Conservation (phyloP, 2,113 vertebrate species). For the Tautogolabrus adspersus region DNA sequence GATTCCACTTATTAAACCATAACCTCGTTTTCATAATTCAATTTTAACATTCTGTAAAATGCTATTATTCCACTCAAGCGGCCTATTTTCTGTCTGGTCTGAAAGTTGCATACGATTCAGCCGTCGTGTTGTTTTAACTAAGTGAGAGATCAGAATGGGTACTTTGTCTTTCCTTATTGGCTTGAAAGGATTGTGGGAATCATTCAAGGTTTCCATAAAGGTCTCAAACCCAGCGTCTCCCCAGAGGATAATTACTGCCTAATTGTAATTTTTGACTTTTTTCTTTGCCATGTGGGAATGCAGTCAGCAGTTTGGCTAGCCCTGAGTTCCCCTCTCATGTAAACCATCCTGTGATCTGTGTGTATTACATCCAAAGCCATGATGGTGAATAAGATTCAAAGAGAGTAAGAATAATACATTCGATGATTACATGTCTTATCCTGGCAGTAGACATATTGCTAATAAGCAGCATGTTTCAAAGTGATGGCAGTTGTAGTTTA, state of each 20-base stretch:
- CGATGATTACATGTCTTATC: constrained; percentile 33
- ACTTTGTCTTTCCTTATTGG: constrained; percentile 35
- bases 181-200: constrained; percentile 45
- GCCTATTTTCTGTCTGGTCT: constrained; percentile 55
- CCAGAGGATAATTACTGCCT: constrained; percentile 41
- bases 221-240: constrained; percentile 39
- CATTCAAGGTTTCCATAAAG: constrained; percentile 52
- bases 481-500: constrained; percentile 43
- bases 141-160: constrained; percentile 9
- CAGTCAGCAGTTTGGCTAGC: constrained; percentile 24
- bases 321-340: constrained; percentile 22
- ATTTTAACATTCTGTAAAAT: constrained; percentile 50
- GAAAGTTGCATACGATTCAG: constrained; percentile 36
- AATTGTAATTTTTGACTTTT: constrained; percentile 52
- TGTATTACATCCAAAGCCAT: constrained; percentile 20
- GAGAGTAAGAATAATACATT: constrained; percentile 12
- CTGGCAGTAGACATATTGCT: constrained; percentile 30
- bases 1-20: constrained; percentile 51
- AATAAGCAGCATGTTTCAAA: constrained; percentile 34
- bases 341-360: constrained; percentile 5
- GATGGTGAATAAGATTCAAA: constrained; percentile 10
- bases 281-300: constrained; percentile 38
- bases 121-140: constrained; percentile 29
- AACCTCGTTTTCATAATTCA: constrained; percentile 62
- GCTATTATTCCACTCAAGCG: constrained; percentile 36